phyloP scores from a whole-genome alignment of 1,140 invertebrate species.

The Penaeus vannamei region DNA sequence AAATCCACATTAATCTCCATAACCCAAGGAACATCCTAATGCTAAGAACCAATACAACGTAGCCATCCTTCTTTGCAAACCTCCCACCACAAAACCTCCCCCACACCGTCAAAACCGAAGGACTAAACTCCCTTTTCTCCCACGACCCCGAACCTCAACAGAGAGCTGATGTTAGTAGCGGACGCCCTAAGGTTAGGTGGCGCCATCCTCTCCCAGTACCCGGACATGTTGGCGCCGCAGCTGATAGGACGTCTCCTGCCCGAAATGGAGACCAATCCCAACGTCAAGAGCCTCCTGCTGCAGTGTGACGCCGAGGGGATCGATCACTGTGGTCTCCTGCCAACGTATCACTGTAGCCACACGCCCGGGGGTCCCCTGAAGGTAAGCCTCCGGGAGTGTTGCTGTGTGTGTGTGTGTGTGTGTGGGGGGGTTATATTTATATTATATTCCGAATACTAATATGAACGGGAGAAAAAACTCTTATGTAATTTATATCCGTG shows the following conservation, averaged over 20 bases:
- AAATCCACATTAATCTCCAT: too few species aligned
- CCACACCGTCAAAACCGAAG: neutral
- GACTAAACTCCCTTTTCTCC: neutral
- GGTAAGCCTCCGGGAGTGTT: slow-evolving; percentile 72
- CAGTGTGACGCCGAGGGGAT: slow-evolving; percentile 92
- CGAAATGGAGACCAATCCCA: slow-evolving; percentile 87
- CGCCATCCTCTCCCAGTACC: slow-evolving; percentile 89
- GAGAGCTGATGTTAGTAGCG: slow-evolving; percentile 93
- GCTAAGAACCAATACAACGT: too few species aligned
- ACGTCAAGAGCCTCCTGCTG: slow-evolving; percentile 87
- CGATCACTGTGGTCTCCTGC: slow-evolving; percentile 90
- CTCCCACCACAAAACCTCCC: neutral
- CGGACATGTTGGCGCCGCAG: slow-evolving; percentile 96
- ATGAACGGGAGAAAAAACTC: too few species aligned
- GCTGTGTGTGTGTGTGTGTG: too few species aligned
- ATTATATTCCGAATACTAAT: too few species aligned
- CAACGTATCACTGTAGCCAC: slow-evolving; percentile 95
- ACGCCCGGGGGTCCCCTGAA: slow-evolving; percentile 97
- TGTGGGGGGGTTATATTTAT: too few species aligned
- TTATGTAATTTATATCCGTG: too few species aligned
- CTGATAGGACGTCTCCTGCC: slow-evolving; percentile 93
- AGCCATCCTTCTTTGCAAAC: too few species aligned
- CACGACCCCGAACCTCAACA: slow-evolving; percentile 70
- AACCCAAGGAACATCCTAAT: too few species aligned
- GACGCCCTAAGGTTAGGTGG: slow-evolving; percentile 94